These are phyloP conservation scores for Tangara arthus DNA, from an alignment of 2,797 vertebrate genomes.

Conservation along the genomic window DNA sequence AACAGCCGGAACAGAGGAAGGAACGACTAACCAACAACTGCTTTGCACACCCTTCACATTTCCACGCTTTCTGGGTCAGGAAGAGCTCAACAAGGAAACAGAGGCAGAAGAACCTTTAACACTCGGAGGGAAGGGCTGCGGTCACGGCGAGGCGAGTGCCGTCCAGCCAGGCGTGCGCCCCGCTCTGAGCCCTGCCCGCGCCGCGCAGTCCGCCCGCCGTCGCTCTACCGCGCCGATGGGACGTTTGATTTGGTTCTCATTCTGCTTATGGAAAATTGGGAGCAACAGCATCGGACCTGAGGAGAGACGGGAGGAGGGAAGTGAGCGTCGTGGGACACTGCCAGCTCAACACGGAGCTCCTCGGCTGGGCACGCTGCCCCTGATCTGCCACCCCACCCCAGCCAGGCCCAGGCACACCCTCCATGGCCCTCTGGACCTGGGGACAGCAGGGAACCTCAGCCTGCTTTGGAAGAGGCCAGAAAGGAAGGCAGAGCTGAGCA, in stretches of 20 bases:
- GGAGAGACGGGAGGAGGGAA: constrained; percentile 73
- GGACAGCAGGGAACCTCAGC: neutral
- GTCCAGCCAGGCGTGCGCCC: constrained; percentile 40
- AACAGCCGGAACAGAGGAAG: neutral
- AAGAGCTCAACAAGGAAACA: constrained; percentile 75
- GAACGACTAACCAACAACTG: constrained; percentile 58
- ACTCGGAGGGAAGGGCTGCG: constrained; percentile 63
- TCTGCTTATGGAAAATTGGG: constrained; percentile 80
- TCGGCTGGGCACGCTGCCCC: neutral
- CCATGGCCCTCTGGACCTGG: neutral
- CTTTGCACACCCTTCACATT: constrained; percentile 68
- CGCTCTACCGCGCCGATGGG: constrained; percentile 46
- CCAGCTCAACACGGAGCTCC: neutral
- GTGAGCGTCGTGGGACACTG: neutral
- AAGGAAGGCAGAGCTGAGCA: neutral
- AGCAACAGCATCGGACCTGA: constrained; percentile 76
- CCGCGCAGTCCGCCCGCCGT: constrained; percentile 55
- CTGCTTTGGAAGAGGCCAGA: neutral
- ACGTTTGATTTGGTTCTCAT: constrained; percentile 73
- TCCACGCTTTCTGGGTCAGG: constrained; percentile 70
- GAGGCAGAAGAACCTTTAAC: constrained; percentile 71
- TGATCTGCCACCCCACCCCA: rapidly evolving
- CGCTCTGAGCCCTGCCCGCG: constrained; percentile 57
- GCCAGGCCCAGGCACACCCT: neutral
- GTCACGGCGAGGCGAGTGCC: constrained; percentile 46